Evolutionary conservation across 1,140 invertebrate genomes (phyloP), one percentile per base, ranked within the genome.

Genomic region (Elymnias hypermnestra): DNA sequence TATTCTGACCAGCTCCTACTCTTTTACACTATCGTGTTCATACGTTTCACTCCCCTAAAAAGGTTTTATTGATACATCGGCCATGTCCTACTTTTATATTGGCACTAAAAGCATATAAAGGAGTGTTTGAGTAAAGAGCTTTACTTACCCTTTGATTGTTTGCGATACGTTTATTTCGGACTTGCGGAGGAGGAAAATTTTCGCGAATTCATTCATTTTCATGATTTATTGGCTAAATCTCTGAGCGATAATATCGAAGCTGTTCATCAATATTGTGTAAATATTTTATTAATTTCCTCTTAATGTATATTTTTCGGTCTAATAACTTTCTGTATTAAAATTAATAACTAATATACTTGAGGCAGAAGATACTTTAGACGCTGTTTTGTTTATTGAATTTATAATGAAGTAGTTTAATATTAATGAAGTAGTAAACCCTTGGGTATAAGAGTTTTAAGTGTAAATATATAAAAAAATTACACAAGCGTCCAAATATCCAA

Each of bases 141-240:
- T 72, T 73, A 52, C 55, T 64, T 63, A 58, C 53, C 63, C 70
- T 73, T 75, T 78, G 70, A 71, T 75, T 72, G 65, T 70, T 72
- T 68, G 65, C 63, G 44, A 67, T 69, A 70, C 47, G 55, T 33
- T 68, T 68, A 50, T 29, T 31, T 13, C 40, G 38, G 53, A 47
- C 18, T 22, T 23, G 25, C 19, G 18, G 26, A 14, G 12, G 19
- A 40, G 28, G 8, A 53, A 37, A 55, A 45, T 59, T 60, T 51
- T 23, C 28, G 29, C 37, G 35, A 39, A 39, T 48, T 41, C 47
- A n/a, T 18, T 9, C 33, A 37, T 19, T 33, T 33, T 33, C 12
- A 33, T 33, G 29, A 33, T 33, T 33, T 33, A 33, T 33, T 33
- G 13, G 29, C 29, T 7, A 4, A 33, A 33, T 33, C 29, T 33